Conservation (phyloP, 2,888 invertebrate species). For the Acrobasis suavella region DNA sequence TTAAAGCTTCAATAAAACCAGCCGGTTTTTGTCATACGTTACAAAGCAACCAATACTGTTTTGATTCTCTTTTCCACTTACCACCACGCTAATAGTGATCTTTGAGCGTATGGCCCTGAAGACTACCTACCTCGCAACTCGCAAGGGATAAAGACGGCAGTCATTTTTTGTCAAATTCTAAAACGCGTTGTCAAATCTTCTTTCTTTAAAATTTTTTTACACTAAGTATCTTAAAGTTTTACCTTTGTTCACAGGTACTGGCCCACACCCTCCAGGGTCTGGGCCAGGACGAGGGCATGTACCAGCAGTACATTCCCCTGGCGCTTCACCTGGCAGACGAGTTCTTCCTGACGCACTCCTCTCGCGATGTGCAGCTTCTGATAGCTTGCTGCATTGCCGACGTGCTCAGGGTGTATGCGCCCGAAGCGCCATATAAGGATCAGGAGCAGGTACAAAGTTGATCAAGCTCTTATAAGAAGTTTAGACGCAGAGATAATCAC, state of each 20-base stretch:
- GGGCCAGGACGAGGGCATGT: constrained; percentile 97
- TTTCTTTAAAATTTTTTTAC: too few relatives aligned
- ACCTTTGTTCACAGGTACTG: constrained; percentile 82
- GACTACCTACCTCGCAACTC: too few relatives aligned
- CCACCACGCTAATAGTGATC: too few relatives aligned
- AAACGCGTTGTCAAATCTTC: too few relatives aligned
- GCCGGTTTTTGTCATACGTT: too few relatives aligned
- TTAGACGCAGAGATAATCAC: not conserved
- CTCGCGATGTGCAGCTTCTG: constrained; percentile 95
- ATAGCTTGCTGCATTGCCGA: constrained; percentile 99
- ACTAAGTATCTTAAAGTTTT: not conserved
- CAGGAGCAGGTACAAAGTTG: constrained; percentile 88
- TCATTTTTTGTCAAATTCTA: too few relatives aligned
- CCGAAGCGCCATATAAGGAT: constrained; percentile 98
- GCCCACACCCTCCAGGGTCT: constrained; percentile 97
- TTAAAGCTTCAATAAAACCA: too few relatives aligned
- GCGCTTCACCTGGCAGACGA: constrained; percentile 97
- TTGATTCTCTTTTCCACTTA: too few relatives aligned
- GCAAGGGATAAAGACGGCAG: too few relatives aligned
- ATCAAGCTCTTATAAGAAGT: not conserved
- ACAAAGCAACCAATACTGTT: too few relatives aligned
- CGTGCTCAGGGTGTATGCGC: constrained; percentile 97
- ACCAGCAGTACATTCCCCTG: constrained; percentile 94
- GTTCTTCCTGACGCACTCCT: constrained; percentile 93
- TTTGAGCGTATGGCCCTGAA: too few relatives aligned